A percentile compares a stretch with the other conserved stretches of the same genome.
phyloP scores from a whole-genome alignment of 2,888 invertebrate species.

The Leucophenga maculata region DNA sequence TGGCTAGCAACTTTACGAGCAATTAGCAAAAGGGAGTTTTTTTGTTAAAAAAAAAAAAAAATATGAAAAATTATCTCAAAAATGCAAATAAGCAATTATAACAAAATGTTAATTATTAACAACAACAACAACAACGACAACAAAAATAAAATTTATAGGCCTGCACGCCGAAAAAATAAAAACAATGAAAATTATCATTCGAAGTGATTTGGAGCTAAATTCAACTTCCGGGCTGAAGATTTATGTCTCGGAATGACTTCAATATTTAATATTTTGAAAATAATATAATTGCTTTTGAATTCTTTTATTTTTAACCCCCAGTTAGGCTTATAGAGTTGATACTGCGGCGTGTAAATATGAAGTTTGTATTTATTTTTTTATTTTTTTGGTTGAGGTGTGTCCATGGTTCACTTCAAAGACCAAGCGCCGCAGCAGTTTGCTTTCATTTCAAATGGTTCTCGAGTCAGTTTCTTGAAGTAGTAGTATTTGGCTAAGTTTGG shows the following conservation, averaged over 20 bases:
- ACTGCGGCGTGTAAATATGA: no score
- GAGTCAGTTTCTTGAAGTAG: no score
- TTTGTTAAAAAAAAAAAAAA: slow-evolving; percentile 24
- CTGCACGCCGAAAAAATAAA: neutral
- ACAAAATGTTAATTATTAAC: slow-evolving; percentile 48
- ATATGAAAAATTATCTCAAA: slow-evolving; percentile 22
- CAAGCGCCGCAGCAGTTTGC: no score
- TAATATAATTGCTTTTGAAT: slow-evolving; percentile 52
- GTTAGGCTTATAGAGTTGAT: no score
- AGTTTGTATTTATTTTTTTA: neutral
- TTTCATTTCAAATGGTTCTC: no score
- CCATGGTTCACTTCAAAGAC: slow-evolving; percentile 59
- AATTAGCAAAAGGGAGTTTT: neutral
- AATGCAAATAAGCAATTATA: slow-evolving; percentile 50
- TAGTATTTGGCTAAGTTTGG: no score
- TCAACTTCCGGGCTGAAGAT: slow-evolving; percentile 44
- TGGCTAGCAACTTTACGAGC: no score
- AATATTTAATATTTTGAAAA: slow-evolving; percentile 48
- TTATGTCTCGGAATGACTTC: slow-evolving; percentile 53
- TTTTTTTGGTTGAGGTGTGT: slow-evolving; percentile 50
- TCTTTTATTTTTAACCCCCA: neutral
- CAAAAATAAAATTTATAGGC: slow-evolving; percentile 11
- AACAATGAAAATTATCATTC: neutral
- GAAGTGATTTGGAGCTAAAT: neutral
- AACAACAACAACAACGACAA: slow-evolving; percentile 16